Conservation (phyloP, 2,888 invertebrate species). For the Eledona agricola region DNA sequence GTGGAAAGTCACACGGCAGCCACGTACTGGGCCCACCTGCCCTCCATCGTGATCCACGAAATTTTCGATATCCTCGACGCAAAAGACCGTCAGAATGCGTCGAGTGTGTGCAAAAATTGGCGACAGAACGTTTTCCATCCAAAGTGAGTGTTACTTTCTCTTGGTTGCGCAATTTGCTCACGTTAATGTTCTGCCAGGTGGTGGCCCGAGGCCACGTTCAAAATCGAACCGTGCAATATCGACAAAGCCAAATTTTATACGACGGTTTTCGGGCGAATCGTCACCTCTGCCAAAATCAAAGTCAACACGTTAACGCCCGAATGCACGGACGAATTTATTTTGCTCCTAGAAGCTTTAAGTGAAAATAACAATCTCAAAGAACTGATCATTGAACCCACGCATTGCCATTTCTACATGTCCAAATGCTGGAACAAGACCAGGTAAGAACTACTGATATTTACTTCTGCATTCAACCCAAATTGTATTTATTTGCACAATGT, state of each 20-base stretch:
- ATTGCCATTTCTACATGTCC: conserved; percentile 57
- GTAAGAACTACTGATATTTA: conserved; percentile 17
- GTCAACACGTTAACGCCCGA: conserved; percentile 56
- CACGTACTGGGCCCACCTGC: conserved; percentile 58
- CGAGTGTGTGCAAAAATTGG: conserved; percentile 60
- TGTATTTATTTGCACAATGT: neutral
- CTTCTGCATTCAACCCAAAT: neutral
- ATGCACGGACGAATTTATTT: conserved; percentile 58
- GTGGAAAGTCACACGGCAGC: conserved; percentile 39
- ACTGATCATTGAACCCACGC: conserved; percentile 59
- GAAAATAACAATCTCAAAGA: conserved; percentile 58
- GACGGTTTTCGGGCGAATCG: conserved; percentile 55
- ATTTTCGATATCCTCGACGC: conserved; percentile 57
- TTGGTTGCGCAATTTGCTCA: conserved; percentile 7
- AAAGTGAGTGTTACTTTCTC: conserved; percentile 51
- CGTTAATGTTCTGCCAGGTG: conserved; percentile 50
- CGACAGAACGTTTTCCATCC: conserved; percentile 59
- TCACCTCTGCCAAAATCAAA: conserved; percentile 55
- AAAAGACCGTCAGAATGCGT: conserved; percentile 58
- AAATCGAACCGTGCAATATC: conserved; percentile 53
- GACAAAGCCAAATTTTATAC: conserved; percentile 56
- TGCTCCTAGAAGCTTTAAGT: conserved; percentile 55
- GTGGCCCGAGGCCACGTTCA: conserved; percentile 59
- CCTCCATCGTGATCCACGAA: conserved; percentile 58
- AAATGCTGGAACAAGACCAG: conserved; percentile 28